Evolutionary conservation across 1,140 invertebrate species (phyloP).

Genomic region (Bombus confusus): DNA sequence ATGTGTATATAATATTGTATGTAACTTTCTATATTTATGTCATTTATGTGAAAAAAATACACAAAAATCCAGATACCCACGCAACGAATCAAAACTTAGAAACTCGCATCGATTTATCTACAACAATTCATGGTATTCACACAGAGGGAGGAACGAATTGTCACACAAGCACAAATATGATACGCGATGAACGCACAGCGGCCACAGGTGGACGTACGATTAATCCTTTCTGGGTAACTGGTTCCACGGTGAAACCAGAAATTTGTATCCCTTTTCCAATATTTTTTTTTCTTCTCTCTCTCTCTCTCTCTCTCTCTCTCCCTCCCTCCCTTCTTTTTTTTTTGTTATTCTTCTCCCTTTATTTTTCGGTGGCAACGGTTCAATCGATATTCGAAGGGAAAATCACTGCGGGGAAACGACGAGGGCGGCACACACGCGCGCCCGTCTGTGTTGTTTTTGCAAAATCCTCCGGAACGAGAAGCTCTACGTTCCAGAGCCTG

Average conservation of each 20-base stretch:
- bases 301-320: slow-evolving; percentile 1
- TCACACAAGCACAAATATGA: not conserved
- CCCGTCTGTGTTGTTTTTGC: slow-evolving; percentile 25
- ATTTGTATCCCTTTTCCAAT: slow-evolving; percentile 28
- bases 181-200: not conserved
- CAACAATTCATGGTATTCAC: not conserved
- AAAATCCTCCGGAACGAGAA: slow-evolving; percentile 30
- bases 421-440: not conserved
- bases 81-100: not conserved
- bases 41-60: too few relatives aligned
- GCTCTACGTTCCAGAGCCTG: slow-evolving; percentile 2
- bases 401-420: slow-evolving; percentile 4
- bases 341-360: slow-evolving; percentile 10
- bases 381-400: slow-evolving; percentile 38
- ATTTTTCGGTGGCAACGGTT: not conserved
- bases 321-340: not conserved
- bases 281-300: slow-evolving; percentile 31
- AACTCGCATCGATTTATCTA: not conserved
- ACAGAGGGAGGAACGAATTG: not conserved
- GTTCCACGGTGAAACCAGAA: slow-evolving; percentile 29
- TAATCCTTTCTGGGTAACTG: slow-evolving; percentile 40
- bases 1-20: too few relatives aligned
- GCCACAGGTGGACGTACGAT: slow-evolving; percentile 28
- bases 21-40: too few relatives aligned
- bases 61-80: not conserved